A percentile compares a stretch with the other conserved stretches of the same genome.
These are phyloP conservation scores for Mycetomoellerius zeteki DNA, from an alignment of 1,140 invertebrate genomes.

Conservation along the genomic window DNA sequence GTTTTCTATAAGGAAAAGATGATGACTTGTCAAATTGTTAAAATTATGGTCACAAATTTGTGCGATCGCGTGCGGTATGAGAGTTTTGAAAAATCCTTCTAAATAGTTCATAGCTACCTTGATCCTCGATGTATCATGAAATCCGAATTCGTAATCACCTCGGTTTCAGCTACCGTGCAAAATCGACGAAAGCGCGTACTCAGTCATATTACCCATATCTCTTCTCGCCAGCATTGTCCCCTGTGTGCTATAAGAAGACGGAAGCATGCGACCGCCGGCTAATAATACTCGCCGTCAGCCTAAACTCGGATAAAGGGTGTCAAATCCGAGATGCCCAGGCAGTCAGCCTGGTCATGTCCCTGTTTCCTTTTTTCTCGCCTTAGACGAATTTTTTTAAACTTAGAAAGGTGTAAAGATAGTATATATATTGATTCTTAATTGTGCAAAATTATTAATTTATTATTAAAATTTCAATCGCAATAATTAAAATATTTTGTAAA, in stretches of 20 bases:
- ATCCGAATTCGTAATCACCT: neutral
- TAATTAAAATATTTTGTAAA: constrained; percentile 5
- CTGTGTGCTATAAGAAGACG: constrained; percentile 70
- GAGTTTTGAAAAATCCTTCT: neutral
- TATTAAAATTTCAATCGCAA: neutral
- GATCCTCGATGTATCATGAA: neutral
- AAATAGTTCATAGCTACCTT: neutral
- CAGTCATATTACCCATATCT: constrained; percentile 8
- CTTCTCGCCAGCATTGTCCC: constrained; percentile 65
- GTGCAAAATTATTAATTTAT: neutral
- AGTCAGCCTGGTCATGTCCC: constrained; percentile 71
- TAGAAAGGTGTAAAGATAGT: neutral
- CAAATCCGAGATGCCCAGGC: constrained; percentile 70
- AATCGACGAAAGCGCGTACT: constrained; percentile 16
- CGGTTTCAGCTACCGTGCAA: neutral
- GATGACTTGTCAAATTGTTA: neutral
- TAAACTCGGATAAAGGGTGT: constrained; percentile 78
- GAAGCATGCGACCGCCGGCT: constrained; percentile 75
- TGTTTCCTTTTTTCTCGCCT: constrained; percentile 8
- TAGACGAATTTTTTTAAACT: neutral
- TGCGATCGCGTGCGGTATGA: neutral
- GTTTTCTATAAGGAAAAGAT: neutral
- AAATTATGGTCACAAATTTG: neutral
- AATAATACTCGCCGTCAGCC: constrained; percentile 79
- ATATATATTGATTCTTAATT: neutral